A percentile compares a stretch with the other conserved stretches of the same genome.
Evolutionary conservation across 2,797 vertebrate species (phyloP).

Genomic region (Mus minutoides): DNA sequence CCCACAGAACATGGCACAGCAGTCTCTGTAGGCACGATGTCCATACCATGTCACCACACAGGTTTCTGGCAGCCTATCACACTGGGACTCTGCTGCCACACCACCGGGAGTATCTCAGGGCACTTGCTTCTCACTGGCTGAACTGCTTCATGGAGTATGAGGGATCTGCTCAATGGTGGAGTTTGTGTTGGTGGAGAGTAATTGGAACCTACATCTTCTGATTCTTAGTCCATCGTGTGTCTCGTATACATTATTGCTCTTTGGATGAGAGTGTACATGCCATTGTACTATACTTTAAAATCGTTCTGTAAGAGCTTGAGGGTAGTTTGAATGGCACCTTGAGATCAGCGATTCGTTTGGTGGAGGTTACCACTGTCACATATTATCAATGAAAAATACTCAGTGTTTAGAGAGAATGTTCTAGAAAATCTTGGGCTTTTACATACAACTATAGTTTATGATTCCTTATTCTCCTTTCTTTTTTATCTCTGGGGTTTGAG

Average conservation of each 20-base stretch:
- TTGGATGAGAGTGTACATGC: background rate
- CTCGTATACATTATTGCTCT: background rate
- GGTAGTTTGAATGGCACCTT: background rate
- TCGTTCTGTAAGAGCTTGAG: background rate
- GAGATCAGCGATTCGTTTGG: slow-evolving; percentile 24
- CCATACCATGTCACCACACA: no score
- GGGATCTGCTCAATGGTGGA: background rate
- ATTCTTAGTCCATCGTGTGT: background rate
- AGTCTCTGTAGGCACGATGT: no score
- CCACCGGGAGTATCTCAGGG: background rate
- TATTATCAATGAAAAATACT: background rate
- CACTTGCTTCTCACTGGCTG: background rate
- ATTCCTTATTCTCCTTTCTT: background rate
- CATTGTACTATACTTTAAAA: background rate
- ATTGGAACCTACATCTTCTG: background rate
- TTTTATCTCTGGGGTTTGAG: background rate
- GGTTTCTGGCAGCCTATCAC: background rate
- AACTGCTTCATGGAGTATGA: background rate
- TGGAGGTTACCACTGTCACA: no score
- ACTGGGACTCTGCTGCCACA: accelerated
- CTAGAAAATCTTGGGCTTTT: background rate
- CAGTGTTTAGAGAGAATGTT: background rate
- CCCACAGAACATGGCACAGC: accelerated
- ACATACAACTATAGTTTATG: background rate
- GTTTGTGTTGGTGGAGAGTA: background rate